A percentile compares a stretch with the other conserved stretches of the same genome.
Evolutionary conservation across 2,888 invertebrate genomes (phyloP).

Genomic region (Prenolepis imparis): DNA sequence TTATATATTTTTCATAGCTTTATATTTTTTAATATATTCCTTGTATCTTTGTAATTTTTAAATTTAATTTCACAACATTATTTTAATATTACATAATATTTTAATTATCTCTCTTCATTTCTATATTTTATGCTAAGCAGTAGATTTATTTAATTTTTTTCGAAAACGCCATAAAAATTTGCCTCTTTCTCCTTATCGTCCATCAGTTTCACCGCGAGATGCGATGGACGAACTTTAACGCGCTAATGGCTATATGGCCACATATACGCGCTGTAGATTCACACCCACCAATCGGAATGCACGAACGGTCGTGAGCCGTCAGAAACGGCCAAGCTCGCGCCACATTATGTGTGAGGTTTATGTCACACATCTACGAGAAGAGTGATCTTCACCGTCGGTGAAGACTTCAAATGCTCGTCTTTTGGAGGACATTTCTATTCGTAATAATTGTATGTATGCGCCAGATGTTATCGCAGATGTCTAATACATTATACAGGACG

Average conservation of each 20-base stretch:
- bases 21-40: background rate
- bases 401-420: background rate
- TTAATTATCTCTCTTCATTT: background rate
- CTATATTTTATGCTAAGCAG: background rate
- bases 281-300: conserved; percentile 78
- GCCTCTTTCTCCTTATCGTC: background rate
- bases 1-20: background rate
- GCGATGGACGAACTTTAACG: conserved; percentile 27
- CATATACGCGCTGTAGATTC: conserved; percentile 66
- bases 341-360: conserved; percentile 54
- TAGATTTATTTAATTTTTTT: conserved; percentile 5
- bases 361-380: conserved; percentile 40
- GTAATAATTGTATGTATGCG: background rate
- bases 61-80: background rate
- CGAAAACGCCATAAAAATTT: conserved; percentile 24
- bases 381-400: conserved; percentile 5
- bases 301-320: conserved; percentile 63
- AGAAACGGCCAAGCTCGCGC: conserved; percentile 47
- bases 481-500: background rate
- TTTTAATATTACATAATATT: background rate
- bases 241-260: conserved; percentile 8
- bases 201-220: conserved; percentile 12
- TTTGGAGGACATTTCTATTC: background rate
- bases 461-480: background rate
- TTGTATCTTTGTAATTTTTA: background rate